A percentile compares a stretch with the other conserved stretches of the same genome.
Evolutionary conservation across 2,888 invertebrate species (phyloP).

Genomic region (Elgonia sp.): DNA sequence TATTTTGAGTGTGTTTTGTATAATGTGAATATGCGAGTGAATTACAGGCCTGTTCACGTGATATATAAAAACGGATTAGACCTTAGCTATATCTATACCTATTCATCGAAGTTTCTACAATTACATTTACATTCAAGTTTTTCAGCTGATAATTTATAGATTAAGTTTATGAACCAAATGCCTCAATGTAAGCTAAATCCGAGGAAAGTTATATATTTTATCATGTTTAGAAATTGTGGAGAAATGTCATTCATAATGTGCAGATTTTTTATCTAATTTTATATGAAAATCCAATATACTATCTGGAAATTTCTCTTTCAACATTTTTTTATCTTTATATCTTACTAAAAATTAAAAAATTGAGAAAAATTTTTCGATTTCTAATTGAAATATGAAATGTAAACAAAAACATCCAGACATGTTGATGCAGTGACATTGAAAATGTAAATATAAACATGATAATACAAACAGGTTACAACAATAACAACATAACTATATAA

Average conservation of each 20-base stretch:
- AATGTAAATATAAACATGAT: too few species aligned
- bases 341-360: too few species aligned
- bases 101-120: conserved; percentile 35
- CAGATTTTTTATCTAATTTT: not conserved
- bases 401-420: too few species aligned
- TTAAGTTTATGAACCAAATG: conserved; percentile 42
- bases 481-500: too few species aligned
- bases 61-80: conserved; percentile 36
- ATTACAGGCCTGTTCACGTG: conserved; percentile 31
- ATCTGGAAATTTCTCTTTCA: not conserved
- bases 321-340: not conserved
- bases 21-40: conserved; percentile 26
- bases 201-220: conserved; percentile 12
- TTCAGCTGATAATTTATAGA: conserved; percentile 48
- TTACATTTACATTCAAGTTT: conserved; percentile 40
- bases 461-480: too few species aligned
- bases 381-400: too few species aligned
- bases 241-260: not conserved
- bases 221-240: not conserved
- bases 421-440: too few species aligned
- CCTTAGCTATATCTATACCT: conserved; percentile 19
- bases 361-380: too few species aligned
- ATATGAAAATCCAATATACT: not conserved
- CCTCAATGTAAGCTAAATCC: not conserved
- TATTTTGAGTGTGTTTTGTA: conserved; percentile 42